phyloP scores from a whole-genome alignment of 2,113 vertebrate species.

The Brienomyrus longianalis region DNA sequence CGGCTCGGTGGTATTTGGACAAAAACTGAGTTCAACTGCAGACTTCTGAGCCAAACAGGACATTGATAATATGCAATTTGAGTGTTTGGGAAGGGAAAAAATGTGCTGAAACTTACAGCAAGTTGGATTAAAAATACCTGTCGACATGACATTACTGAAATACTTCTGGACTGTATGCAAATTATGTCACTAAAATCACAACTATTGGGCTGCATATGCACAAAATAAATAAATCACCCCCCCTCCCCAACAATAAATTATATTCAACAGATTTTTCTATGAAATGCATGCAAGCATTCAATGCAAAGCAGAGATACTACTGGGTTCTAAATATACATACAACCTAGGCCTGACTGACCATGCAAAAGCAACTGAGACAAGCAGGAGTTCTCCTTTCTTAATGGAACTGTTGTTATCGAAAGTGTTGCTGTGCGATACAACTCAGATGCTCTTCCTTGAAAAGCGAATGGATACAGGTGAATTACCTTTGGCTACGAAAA shows the following conservation, averaged over 20 bases:
- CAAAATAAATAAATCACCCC: neutral
- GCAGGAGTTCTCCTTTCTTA: neutral
- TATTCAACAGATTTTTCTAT: neutral
- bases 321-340: neutral
- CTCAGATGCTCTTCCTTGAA: neutral
- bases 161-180: neutral
- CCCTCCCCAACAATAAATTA: neutral
- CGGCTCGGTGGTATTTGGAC: neutral
- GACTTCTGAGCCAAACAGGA: neutral
- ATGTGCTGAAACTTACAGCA: neutral
- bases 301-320: neutral
- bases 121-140: neutral
- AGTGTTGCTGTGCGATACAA: neutral
- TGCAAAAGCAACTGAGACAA: neutral
- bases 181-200: neutral
- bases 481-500: neutral
- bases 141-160: neutral
- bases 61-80: neutral
- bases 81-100: neutral
- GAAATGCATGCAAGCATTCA: neutral
- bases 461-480: neutral
- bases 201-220: neutral
- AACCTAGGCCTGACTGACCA: neutral
- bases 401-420: neutral
- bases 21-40: neutral